Base-by-base conservation (phyloP, 2,888 invertebrate genomes). In the Yponomeuta plumbellus region DNA sequence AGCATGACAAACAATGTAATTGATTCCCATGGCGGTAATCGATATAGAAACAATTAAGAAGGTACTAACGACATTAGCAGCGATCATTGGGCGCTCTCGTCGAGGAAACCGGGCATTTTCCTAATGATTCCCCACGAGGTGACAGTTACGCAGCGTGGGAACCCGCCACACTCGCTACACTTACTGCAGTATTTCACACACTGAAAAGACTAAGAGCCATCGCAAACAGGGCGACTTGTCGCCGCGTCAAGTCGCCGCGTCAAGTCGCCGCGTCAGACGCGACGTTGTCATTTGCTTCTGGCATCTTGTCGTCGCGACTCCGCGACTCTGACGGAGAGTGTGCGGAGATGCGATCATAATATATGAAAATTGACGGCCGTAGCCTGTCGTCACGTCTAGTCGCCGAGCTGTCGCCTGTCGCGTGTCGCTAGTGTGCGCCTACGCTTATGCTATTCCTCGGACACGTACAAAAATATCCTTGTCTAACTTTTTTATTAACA, bases 141-240 rank as follows among this genome's bases (percentile, higher is more conserved):
- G 83, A 82, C 83, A 81, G 80, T 81, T 80, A 79, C 80, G 77
- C 75, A 77, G 76, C 82, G 84, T 86, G 86, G 81, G 84, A 86
- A 86, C 78, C 74, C 73, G 79, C 75, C 75, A 78, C 76, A 77
- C 78, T 76, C 74, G 75, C 74, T 76, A 77, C 70, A 71, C 71
- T 71, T 67, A 59, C 34, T 66, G 40, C 52, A 52, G 23, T 66
- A 40, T 44, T 52, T 52, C 44, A 52, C 17, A 17, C 44, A 52
- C 44, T 34, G 34, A 34, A 34, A 34, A 34, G 5, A 34, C 34
- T n/a, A n/a, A n/a, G n/a, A n/a, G n/a, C n/a, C n/a, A n/a, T n/a
- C n/a, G n/a, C n/a, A n/a, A n/a, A n/a, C n/a, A n/a, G n/a, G n/a
- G n/a, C n/a, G n/a, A n/a, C n/a, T n/a, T n/a, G n/a, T n/a, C n/a